Conservation (phyloP, 92 coral and sea anemone genomes). For the Zoanthus sociatus region DNA sequence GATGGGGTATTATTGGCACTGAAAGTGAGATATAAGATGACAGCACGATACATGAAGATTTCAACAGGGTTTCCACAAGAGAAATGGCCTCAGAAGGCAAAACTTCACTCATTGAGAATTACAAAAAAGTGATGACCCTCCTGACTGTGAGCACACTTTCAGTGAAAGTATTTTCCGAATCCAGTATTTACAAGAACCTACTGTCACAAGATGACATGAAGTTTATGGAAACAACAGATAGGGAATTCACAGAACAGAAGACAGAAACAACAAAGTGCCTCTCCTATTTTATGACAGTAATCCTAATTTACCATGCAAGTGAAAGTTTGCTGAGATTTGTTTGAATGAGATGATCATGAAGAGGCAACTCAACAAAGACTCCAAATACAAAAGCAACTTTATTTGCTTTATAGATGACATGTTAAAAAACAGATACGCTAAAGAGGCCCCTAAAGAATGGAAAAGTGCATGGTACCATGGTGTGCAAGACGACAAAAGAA, state of each 20-base stretch:
- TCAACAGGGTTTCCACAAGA: neutral
- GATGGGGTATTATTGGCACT: conserved; percentile 64
- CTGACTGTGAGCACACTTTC: conserved; percentile 26
- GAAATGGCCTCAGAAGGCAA: neutral
- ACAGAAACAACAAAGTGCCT: conserved; percentile 64
- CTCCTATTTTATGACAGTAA: conserved; percentile 55
- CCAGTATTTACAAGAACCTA: neutral
- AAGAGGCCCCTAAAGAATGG: too few relatives aligned
- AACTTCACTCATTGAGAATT: neutral
- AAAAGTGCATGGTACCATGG: too few relatives aligned
- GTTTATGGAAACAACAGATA: conserved; percentile 47
- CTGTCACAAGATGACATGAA: conserved; percentile 57
- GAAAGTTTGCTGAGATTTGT: conserved; percentile 52
- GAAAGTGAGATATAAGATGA: neutral
- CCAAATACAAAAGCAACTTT: conserved; percentile 50
- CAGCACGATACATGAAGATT: neutral
- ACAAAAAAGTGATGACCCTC: conserved; percentile 21
- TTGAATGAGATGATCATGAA: conserved; percentile 12
- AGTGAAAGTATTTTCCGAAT: conserved; percentile 57
- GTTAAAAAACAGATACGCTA: too few relatives aligned
- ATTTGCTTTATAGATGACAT: too few relatives aligned
- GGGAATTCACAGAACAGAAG: conserved; percentile 44
- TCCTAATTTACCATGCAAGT: conserved; percentile 48
- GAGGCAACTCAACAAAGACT: conserved; percentile 37
- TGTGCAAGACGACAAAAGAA: too few relatives aligned